phyloP scores from a whole-genome alignment of 2,113 vertebrate species.

The Cnemophilus loriae region DNA sequence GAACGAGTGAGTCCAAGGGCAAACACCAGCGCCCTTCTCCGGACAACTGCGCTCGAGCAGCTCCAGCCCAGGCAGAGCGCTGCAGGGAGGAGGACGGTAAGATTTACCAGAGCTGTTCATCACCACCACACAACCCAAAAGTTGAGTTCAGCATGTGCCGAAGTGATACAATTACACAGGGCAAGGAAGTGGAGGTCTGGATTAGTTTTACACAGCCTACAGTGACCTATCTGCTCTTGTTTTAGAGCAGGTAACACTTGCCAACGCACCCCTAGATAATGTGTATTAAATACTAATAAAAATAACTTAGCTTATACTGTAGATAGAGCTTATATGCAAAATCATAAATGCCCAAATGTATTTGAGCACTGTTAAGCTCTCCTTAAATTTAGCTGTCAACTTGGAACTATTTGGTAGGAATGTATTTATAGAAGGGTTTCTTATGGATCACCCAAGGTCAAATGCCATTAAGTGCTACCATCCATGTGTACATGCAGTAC shows the following conservation, averaged over 20 bases:
- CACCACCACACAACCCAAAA: not conserved
- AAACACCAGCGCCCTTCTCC: not conserved
- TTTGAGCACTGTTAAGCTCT: not conserved
- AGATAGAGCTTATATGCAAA: not conserved
- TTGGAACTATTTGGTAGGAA: not conserved
- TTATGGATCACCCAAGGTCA: conserved; percentile 23
- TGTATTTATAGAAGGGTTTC: conserved; percentile 47
- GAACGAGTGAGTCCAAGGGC: not conserved
- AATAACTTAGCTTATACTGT: not conserved
- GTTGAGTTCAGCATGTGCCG: not conserved
- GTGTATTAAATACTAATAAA: not conserved
- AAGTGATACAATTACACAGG: not conserved
- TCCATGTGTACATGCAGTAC: not conserved
- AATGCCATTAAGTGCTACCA: conserved; percentile 10
- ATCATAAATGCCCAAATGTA: not conserved
- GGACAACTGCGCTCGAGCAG: not conserved
- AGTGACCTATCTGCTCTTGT: not conserved
- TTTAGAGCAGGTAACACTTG: not conserved
- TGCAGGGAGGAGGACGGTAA: not conserved
- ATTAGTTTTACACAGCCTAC: not conserved
- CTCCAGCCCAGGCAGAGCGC: not conserved
- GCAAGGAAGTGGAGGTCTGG: not conserved
- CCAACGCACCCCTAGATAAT: not conserved
- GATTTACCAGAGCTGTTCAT: not conserved
- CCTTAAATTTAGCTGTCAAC: conserved; percentile 8